Conservation (phyloP, 2,888 invertebrate species). For the Meteorus colon region DNA sequence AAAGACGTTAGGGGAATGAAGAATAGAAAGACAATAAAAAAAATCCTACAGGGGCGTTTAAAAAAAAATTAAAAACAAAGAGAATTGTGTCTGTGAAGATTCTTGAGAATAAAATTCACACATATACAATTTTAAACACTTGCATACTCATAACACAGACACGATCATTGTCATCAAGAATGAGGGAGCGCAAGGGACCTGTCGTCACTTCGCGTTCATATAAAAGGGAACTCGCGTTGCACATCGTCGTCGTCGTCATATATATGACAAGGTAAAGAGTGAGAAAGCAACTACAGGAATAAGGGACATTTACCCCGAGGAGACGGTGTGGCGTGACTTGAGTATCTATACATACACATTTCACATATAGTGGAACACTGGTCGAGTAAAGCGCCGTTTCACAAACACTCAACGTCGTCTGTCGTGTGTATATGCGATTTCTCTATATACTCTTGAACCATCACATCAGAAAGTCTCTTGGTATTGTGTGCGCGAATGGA, state of each 20-base stretch:
- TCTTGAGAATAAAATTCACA: conserved; percentile 9
- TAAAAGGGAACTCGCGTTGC: conserved; percentile 3
- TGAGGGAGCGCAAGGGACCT: neutral
- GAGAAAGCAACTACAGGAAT: neutral
- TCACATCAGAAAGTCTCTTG: neutral
- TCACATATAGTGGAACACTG: neutral
- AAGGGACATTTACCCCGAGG: conserved; percentile 31
- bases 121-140: neutral
- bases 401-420: conserved; percentile 30
- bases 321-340: conserved; percentile 31
- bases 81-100: neutral
- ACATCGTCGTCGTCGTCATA: conserved; percentile 14
- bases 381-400: conserved; percentile 24
- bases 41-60: no score
- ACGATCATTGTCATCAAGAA: neutral
- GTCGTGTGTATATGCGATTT: conserved; percentile 19
- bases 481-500: conserved; percentile 3
- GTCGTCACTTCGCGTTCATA: neutral
- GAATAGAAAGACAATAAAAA: no score
- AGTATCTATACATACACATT: conserved; percentile 8
- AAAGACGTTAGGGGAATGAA: no score
- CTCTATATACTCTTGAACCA: conserved; percentile 13
- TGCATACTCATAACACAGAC: neutral
- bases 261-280: neutral
- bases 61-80: conserved; percentile 3